Percentiles rank a stretch among this genome's conserved stretches.
Conservation (phyloP, 2,797 vertebrate species). For the Atherinosoma microstoma region DNA sequence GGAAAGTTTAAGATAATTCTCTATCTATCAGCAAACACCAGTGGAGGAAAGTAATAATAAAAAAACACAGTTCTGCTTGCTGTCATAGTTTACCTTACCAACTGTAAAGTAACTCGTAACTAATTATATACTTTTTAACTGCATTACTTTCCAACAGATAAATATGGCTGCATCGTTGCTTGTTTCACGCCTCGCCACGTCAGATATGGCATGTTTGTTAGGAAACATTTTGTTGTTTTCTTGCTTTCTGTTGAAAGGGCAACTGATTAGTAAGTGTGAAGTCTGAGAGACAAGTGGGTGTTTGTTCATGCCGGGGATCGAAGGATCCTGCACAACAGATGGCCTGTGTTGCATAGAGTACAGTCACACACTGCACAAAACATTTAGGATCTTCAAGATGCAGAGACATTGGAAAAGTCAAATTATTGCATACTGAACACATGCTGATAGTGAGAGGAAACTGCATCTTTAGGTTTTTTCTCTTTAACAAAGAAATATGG, state of each 20-base stretch:
- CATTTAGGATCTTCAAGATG: conserved; percentile 6
- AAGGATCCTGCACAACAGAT: conserved; percentile 62
- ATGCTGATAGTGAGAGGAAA: background rate
- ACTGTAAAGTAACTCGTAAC: background rate
- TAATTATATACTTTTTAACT: conserved; percentile 3
- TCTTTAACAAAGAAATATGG: background rate
- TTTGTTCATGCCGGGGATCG: conserved; percentile 42
- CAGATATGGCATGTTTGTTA: conserved; percentile 6
- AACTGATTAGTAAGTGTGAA: conserved; percentile 57
- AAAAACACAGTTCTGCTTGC: background rate
- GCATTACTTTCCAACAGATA: background rate
- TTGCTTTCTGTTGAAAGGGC: conserved; percentile 22
- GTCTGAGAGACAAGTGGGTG: conserved; percentile 48
- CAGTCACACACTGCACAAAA: conserved; percentile 29
- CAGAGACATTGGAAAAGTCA: conserved; percentile 5
- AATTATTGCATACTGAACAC: background rate
- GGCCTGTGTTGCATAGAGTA: conserved; percentile 34
- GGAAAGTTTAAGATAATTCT: conserved; percentile 19
- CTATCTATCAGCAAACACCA: conserved; percentile 17
- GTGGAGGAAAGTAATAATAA: background rate
- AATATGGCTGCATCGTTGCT: background rate
- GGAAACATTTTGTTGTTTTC: conserved; percentile 40
- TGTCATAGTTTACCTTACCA: background rate
- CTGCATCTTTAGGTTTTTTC: background rate
- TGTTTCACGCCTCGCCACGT: background rate